Percentiles rank a stretch among this genome's conserved stretches.
These are phyloP conservation scores for Pandemis cinnamomeana DNA, from an alignment of 2,888 invertebrate genomes.

Conservation along the genomic window DNA sequence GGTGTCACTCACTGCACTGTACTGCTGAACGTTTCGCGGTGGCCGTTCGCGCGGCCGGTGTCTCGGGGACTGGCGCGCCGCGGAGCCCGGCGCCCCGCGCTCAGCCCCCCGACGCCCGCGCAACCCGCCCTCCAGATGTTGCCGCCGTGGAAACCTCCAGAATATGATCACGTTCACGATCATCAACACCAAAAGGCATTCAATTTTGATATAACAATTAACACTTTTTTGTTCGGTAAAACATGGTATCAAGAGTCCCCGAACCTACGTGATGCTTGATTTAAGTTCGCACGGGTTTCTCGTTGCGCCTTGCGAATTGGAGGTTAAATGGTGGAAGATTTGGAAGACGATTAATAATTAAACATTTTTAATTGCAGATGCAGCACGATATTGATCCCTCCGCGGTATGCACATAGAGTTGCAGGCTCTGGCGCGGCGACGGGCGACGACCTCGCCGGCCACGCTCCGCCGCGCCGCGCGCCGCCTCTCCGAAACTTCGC, in stretches of 20 bases:
- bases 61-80: slow-evolving; percentile 81
- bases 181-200: background rate
- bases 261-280: background rate
- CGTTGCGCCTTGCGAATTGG: background rate
- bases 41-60: slow-evolving; percentile 83
- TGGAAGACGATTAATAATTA: slow-evolving; percentile 6
- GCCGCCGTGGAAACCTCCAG: slow-evolving; percentile 64
- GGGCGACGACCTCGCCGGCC: slow-evolving; percentile 55
- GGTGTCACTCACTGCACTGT: slow-evolving; percentile 64
- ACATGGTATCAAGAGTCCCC: background rate
- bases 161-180: slow-evolving; percentile 47
- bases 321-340: slow-evolving; percentile 14
- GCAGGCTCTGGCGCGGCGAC: slow-evolving; percentile 45
- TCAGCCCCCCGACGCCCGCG: slow-evolving; percentile 62
- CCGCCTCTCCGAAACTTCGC: slow-evolving; percentile 80
- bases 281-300: slow-evolving; percentile 2
- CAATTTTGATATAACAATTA: background rate
- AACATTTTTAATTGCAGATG: slow-evolving; percentile 16
- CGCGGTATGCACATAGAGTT: slow-evolving; percentile 32
- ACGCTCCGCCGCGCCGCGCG: slow-evolving; percentile 69
- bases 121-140: slow-evolving; percentile 75
- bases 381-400: slow-evolving; percentile 39
- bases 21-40: slow-evolving; percentile 60
- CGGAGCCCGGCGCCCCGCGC: slow-evolving; percentile 70
- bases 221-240: background rate